Percentiles rank a stretch among this genome's conserved stretches.
Conservation (phyloP, 2,113 vertebrate genomes). For the Grammomys surdaster region DNA sequence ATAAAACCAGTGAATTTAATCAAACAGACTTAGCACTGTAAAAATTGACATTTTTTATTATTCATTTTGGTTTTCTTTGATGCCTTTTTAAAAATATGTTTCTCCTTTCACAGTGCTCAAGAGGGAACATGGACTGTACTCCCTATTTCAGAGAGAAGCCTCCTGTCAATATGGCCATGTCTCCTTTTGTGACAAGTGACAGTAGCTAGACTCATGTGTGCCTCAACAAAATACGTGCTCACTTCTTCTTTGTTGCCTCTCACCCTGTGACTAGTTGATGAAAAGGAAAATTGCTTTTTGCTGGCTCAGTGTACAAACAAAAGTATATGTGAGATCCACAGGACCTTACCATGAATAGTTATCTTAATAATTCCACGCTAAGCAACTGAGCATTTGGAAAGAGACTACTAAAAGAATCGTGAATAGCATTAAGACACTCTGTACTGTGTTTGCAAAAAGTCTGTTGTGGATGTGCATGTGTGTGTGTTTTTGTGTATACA, state of each 20-base stretch:
- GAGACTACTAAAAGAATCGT: neutral
- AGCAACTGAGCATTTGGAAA: neutral
- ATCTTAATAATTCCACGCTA: conserved; percentile 37
- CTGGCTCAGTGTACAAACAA: neutral
- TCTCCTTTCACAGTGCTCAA: neutral
- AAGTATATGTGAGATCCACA: neutral
- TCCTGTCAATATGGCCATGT: neutral
- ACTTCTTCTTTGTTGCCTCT: neutral
- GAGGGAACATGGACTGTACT: neutral
- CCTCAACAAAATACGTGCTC: neutral
- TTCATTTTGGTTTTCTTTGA: conserved; percentile 33
- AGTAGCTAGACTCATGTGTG: neutral
- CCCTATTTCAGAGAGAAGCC: neutral
- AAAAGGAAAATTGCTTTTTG: neutral
- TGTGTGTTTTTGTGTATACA: neutral
- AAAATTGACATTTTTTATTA: conserved; percentile 14
- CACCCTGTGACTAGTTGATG: neutral
- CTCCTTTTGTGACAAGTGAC: conserved; percentile 3
- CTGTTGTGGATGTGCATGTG: fast-evolving
- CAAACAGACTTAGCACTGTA: neutral
- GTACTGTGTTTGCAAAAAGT: neutral
- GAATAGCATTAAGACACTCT: neutral
- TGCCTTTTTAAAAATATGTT: neutral
- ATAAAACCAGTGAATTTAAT: neutral
- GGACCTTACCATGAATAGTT: neutral